phyloP scores from a whole-genome alignment of 2,113 vertebrate genomes.

The Cyprinodon tularosa region DNA sequence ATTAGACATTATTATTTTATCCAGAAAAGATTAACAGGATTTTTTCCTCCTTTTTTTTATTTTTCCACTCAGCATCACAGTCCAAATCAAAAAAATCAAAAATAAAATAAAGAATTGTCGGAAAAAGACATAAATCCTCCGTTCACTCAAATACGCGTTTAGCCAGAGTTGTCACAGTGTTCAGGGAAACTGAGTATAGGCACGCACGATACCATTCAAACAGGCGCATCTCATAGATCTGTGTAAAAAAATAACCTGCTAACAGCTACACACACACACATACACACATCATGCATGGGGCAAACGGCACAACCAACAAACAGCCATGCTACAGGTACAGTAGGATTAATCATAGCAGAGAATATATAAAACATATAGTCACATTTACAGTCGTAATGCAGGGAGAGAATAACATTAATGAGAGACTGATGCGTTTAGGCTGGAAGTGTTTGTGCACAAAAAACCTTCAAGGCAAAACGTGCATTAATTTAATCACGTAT shows the following conservation, averaged over 20 bases:
- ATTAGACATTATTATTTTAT: slow-evolving; percentile 65
- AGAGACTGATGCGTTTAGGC: slow-evolving; percentile 33
- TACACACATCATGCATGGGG: slow-evolving; percentile 56
- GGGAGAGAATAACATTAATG: slow-evolving; percentile 37
- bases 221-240: slow-evolving; percentile 57
- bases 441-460: slow-evolving; percentile 25
- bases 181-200: slow-evolving; percentile 61
- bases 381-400: slow-evolving; percentile 48
- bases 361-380: slow-evolving; percentile 69
- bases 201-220: slow-evolving; percentile 57
- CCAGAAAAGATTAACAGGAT: slow-evolving; percentile 60
- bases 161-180: slow-evolving; percentile 75
- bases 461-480: slow-evolving; percentile 1
- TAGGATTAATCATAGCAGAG: slow-evolving; percentile 71
- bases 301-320: slow-evolving; percentile 56
- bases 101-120: slow-evolving; percentile 20
- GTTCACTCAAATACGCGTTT: slow-evolving; percentile 55
- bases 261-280: slow-evolving; percentile 30
- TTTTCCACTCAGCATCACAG: slow-evolving; percentile 50
- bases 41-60: slow-evolving; percentile 23
- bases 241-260: slow-evolving; percentile 63
- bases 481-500: background rate
- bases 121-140: slow-evolving; percentile 31
- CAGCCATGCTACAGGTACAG: slow-evolving; percentile 74
- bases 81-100: slow-evolving; percentile 54